Evolutionary conservation across 1,140 invertebrate genomes (phyloP), one percentile per base, ranked within the genome.

Genomic region (Goniozus legneri): DNA sequence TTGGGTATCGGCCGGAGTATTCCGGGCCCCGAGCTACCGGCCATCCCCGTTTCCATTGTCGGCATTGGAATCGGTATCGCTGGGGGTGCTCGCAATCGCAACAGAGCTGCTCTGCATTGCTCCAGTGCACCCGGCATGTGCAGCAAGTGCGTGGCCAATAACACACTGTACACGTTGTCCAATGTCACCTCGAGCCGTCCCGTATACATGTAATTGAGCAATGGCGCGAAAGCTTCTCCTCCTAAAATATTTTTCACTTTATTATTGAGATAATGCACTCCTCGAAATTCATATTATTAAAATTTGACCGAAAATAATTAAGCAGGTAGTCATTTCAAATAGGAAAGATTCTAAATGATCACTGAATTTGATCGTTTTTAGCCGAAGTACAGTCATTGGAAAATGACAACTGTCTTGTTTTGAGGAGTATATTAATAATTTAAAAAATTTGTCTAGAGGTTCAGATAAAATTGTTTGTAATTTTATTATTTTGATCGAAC

Each of bases 161-260:
- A 63, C 8, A 88, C 83, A 47, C 82, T 84, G 69, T 88, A 88
- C 37, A 88, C 85, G 65, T 88, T 88, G 19, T 82, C 80, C 14
- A 82, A 67, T 20, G 80, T 86, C 15, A 89, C 70, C 52, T 87
- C 84, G 43, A 89, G 65, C 38, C 81, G 82, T 1, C 86, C 86
- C 2, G 86, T 87, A 69, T 88, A 88, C 85, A 89, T 88, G 65
- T 86, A 88, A 8, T 84, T 83, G 2, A 89, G 71, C 2, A 89
- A 61, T 0, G 84, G 83, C 1, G 83, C 83, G 58, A 89, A 89
- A 33, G 84, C 83, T 47, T 87, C 84, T 2, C 84, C 79, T 49
- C 66, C 69, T 73, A 36, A 6, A 41, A 22, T 35, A 41, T 32
- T n/a, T 47, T 47, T 18, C 27, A 13, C 13, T 19, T 10, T 27